Conservation (phyloP, 2,797 vertebrate species). For the Orestias chungarensis region DNA sequence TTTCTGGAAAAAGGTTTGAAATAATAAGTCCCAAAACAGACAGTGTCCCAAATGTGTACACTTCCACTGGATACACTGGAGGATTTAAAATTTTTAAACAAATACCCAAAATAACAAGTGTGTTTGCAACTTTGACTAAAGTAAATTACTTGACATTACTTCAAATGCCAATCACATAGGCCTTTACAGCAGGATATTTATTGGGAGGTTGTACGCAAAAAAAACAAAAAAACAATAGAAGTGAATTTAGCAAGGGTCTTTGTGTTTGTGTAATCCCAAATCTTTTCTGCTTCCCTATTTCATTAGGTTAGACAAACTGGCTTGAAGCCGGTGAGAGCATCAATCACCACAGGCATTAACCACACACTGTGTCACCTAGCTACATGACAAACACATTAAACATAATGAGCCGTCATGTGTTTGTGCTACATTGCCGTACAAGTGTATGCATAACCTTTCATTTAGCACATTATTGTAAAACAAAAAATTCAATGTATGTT, state of each 20-base stretch:
- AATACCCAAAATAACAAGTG: neutral
- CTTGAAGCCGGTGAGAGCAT: neutral
- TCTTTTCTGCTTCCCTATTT: neutral
- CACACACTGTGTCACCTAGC: no score
- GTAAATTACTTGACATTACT: constrained; percentile 12
- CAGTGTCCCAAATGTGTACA: neutral
- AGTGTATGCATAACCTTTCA: neutral
- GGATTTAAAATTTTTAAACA: neutral
- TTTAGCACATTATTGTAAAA: neutral
- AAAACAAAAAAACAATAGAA: neutral
- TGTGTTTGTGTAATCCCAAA: neutral
- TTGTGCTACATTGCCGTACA: neutral
- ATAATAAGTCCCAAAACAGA: neutral
- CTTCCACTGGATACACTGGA: neutral
- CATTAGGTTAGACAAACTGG: neutral
- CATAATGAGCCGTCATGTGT: neutral
- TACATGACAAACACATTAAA: neutral
- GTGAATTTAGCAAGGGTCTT: neutral
- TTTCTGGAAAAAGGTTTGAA: neutral
- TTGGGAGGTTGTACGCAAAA: neutral
- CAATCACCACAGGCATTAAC: neutral
- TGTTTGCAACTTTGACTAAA: neutral
- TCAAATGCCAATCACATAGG: neutral
- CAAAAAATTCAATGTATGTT: neutral
- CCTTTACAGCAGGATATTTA: neutral